phyloP scores from a whole-genome alignment of 1,140 invertebrate genomes.

The Zelostemma sp. region DNA sequence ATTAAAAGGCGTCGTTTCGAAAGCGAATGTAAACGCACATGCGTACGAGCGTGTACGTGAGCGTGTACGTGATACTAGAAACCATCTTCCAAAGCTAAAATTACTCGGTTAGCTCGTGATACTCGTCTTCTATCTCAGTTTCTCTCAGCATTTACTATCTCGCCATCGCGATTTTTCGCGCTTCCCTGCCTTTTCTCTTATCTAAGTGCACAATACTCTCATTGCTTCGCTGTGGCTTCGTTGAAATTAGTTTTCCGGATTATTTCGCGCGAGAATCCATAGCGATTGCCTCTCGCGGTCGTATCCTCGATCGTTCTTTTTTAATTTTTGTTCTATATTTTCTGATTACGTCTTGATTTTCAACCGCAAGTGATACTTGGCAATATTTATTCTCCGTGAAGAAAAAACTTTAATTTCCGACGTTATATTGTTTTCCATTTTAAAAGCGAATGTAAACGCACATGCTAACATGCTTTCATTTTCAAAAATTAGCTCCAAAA shows the following conservation, averaged over 20 bases:
- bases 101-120: slow-evolving; percentile 20
- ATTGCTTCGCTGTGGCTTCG: slow-evolving; percentile 28
- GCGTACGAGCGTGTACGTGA: slow-evolving; percentile 4
- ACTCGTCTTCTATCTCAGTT: slow-evolving; percentile 23
- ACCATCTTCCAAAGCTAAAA: slow-evolving; percentile 16
- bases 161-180: slow-evolving; percentile 12
- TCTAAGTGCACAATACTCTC: slow-evolving; percentile 25
- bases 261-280: slow-evolving; percentile 40
- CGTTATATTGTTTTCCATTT: slow-evolving; percentile 15
- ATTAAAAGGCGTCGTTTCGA: slow-evolving; percentile 33
- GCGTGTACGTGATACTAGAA: slow-evolving; percentile 3
- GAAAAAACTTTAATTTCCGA: no score
- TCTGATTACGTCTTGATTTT: slow-evolving; percentile 29
- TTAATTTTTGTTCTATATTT: slow-evolving; percentile 23
- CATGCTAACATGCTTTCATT: no score
- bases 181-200: slow-evolving; percentile 4
- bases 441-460: no score
- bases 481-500: no score
- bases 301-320: background rate
- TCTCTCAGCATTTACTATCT: slow-evolving; percentile 8
- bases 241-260: slow-evolving; percentile 53
- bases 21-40: slow-evolving; percentile 11
- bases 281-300: slow-evolving; percentile 18
- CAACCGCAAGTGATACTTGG: slow-evolving; percentile 20
- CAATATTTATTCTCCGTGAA: background rate